Evolutionary conservation across 2,797 vertebrate genomes (phyloP).

Genomic region (Glossophaga mutica): DNA sequence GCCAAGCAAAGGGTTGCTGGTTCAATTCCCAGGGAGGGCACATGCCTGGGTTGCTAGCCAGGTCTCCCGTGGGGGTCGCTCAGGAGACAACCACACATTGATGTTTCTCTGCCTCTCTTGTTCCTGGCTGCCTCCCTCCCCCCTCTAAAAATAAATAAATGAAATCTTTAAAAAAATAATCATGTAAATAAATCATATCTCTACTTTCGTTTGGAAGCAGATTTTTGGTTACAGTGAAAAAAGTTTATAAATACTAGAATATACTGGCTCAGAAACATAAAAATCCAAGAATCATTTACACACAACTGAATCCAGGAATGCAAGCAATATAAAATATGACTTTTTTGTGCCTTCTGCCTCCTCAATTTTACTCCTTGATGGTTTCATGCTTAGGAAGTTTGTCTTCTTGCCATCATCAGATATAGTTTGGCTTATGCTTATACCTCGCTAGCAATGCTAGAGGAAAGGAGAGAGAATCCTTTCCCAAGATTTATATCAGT

Average conservation of each 20-base stretch:
- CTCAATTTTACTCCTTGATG: not conserved
- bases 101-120: no score
- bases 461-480: not conserved
- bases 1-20: no score
- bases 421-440: not conserved
- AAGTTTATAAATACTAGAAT: not conserved
- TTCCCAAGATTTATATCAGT: constrained; percentile 30
- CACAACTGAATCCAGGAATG: not conserved
- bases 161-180: not conserved
- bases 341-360: not conserved
- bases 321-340: not conserved
- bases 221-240: not conserved
- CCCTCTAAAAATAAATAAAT: no score
- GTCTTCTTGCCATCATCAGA: not conserved
- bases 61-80: no score
- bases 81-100: no score
- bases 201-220: not conserved
- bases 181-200: not conserved
- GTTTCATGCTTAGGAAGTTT: constrained; percentile 23
- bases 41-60: no score
- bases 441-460: not conserved
- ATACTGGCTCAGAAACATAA: not conserved
- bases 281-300: not conserved
- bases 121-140: no score
- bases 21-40: no score